phyloP scores from a whole-genome alignment of 2,888 invertebrate genomes.

The Eupithecia insigniata region DNA sequence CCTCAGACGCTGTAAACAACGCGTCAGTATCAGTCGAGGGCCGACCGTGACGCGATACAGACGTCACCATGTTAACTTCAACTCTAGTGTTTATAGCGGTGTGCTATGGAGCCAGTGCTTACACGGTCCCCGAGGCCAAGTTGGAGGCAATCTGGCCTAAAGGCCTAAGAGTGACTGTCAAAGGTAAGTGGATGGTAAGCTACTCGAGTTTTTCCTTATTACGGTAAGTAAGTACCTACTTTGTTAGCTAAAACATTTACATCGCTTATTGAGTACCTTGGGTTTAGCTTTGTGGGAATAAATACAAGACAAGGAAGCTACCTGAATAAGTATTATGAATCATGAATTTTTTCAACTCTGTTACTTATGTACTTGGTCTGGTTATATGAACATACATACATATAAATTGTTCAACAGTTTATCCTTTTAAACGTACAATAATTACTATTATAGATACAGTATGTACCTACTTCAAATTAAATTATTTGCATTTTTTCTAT shows the following conservation, averaged over 20 bases:
- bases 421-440: no score
- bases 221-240: background rate
- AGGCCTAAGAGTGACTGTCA: slow-evolving; percentile 85
- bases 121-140: slow-evolving; percentile 80
- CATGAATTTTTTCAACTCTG: no score
- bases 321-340: no score
- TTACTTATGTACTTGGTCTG: no score
- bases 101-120: slow-evolving; percentile 50
- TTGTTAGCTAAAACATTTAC: no score
- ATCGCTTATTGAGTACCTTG: no score
- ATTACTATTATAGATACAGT: no score
- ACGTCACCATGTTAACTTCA: slow-evolving; percentile 57
- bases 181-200: slow-evolving; percentile 50
- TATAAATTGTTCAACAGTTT: no score
- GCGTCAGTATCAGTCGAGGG: slow-evolving; percentile 56
- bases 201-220: background rate
- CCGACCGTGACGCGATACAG: slow-evolving; percentile 44
- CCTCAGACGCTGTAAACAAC: slow-evolving; percentile 47
- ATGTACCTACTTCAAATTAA: no score
- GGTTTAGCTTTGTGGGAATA: background rate
- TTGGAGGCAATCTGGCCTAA: slow-evolving; percentile 85
- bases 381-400: no score
- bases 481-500: no score
- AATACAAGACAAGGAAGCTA: background rate
- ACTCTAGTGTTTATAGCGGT: slow-evolving; percentile 47